Evolutionary conservation across 2,797 vertebrate species (phyloP).

Genomic region (Taeniopygia guttata): DNA sequence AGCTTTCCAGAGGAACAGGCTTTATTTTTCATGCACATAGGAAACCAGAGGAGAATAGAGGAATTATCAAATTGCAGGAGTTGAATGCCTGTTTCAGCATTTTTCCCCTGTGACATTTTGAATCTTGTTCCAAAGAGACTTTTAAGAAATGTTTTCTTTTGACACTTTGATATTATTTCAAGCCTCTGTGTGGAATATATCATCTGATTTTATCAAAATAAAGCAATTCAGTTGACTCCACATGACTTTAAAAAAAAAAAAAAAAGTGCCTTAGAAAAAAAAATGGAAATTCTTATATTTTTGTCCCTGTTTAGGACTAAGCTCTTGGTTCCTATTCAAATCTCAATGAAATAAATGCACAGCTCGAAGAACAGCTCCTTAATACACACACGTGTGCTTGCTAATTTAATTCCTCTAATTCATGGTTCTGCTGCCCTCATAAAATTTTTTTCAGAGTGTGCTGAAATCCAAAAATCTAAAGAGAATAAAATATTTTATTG

Average conservation of each 20-base stretch:
- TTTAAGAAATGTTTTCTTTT: slow-evolving; percentile 50
- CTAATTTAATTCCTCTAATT: background rate
- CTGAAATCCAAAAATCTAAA: background rate
- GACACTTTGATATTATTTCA: slow-evolving; percentile 54
- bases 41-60: background rate
- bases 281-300: background rate
- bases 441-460: background rate
- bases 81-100: slow-evolving; percentile 29
- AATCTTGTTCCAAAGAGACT: slow-evolving; percentile 36
- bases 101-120: slow-evolving; percentile 52
- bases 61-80: slow-evolving; percentile 32
- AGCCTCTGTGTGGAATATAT: slow-evolving; percentile 44
- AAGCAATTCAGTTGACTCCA: slow-evolving; percentile 1
- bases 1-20: background rate
- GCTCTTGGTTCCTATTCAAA: background rate
- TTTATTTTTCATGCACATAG: background rate
- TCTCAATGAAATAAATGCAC: background rate
- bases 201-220: slow-evolving; percentile 55
- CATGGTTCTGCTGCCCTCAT: background rate
- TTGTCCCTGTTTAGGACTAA: background rate
- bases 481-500: background rate
- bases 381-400: background rate
- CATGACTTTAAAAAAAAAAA: background rate
- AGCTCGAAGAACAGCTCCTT: background rate
- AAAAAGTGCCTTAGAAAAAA: background rate